A percentile compares a stretch with the other conserved stretches of the same genome.
Conservation (phyloP, 2,888 invertebrate species). For the Acrobeloides nanus region DNA sequence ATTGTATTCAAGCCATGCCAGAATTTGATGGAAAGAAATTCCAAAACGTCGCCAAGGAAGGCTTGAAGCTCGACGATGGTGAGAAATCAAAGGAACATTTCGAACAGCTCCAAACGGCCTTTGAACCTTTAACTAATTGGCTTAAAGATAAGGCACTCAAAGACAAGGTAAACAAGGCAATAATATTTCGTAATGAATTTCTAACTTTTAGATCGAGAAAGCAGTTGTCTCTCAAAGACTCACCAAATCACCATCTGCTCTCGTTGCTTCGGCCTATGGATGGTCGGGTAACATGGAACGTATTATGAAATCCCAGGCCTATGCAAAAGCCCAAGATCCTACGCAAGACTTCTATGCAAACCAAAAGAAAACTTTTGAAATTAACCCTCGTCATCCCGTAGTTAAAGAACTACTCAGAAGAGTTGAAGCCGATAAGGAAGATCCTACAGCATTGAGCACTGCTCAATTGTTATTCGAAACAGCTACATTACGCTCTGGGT, state of each 20-base stretch:
- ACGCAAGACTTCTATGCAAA: conserved; percentile 69
- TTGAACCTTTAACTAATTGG: conserved; percentile 85
- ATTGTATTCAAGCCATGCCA: conserved; percentile 85
- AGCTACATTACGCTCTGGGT: conserved; percentile 88
- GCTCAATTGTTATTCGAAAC: conserved; percentile 83
- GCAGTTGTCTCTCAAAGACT: conserved; percentile 79
- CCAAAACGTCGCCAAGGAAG: conserved; percentile 98
- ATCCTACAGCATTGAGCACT: conserved; percentile 72
- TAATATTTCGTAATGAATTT: neutral
- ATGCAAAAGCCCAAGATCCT: conserved; percentile 86
- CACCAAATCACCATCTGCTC: conserved; percentile 83
- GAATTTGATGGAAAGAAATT: conserved; percentile 98
- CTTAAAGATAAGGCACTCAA: conserved; percentile 67
- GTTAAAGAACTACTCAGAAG: conserved; percentile 80
- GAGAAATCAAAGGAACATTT: conserved; percentile 62
- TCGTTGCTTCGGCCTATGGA: conserved; percentile 90
- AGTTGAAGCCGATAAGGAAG: conserved; percentile 70
- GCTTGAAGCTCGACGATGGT: conserved; percentile 49
- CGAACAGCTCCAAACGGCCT: conserved; percentile 70
- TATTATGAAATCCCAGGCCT: conserved; percentile 78
- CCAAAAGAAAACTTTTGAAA: conserved; percentile 92
- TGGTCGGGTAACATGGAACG: conserved; percentile 99
- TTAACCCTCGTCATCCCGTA: conserved; percentile 92
- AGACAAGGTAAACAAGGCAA: conserved; percentile 18
- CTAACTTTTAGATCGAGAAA: conserved; percentile 61